Evolutionary conservation across 2,888 invertebrate species (phyloP), one percentile per base, ranked within the genome.

Genomic region (Lasioglossum calceatum): DNA sequence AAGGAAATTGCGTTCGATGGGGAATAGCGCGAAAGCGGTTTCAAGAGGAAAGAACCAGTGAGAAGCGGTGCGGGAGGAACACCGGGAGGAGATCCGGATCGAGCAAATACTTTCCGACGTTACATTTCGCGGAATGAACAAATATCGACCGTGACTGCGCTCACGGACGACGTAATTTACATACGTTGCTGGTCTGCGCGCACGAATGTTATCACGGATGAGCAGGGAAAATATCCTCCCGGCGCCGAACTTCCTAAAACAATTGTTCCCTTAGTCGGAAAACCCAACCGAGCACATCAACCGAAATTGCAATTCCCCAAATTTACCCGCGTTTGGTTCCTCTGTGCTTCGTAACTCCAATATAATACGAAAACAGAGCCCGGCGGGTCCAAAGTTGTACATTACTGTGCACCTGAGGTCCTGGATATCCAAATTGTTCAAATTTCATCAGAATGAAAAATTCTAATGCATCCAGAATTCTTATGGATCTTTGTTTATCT

Each of bases 1-100:
- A 77, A 77, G 67, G 77, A 77, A 50, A 77, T 77, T 67, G 64
- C 77, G 64, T 50, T 67, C 64, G 61, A 32, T 36, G 77, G 64
- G 44, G 10, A 77, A 44, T 47, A 32, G n/a, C 67, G n/a, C 23
- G 47, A 47, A 58, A 70, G 42, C 44, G 58, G 71, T 72, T 58
- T n/a, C n/a, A 39, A 14, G 32, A 4, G 16, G 16, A 39, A 32
- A 23, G 80, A 27, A 61, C 10, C n/a, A 14, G 61, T 12, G 27
- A 12, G 23, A 2, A 10, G 7, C 42, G 32, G 8, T 0, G 27
- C 0, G 2, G 54, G 23, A 8, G 8, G 54, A 54, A 23, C 10
- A 10, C 8, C 8, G 23, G 23, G 54, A 54, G 54, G 23, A 54
- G 54, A 54, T n/a, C 44, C n/a, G 77, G 80, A 80, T 47, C 47